Conservation (phyloP, 2,888 invertebrate genomes). For the Temnothorax rugatulus region DNA sequence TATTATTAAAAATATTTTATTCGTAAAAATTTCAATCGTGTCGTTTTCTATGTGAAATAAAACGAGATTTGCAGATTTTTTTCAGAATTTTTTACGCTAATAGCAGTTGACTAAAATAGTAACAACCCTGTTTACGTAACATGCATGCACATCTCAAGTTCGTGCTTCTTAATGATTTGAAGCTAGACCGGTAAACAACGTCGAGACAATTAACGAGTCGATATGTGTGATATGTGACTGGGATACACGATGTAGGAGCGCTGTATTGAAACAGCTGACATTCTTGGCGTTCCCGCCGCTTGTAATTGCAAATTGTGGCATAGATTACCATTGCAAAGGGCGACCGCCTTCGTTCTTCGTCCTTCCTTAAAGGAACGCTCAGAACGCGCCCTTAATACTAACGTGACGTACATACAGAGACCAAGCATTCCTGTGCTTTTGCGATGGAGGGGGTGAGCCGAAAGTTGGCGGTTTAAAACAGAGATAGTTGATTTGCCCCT, state of each 20-base stretch:
- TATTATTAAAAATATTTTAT: not conserved
- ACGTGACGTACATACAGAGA: too few species aligned
- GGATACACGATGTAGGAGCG: conserved; percentile 34
- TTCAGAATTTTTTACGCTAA: not conserved
- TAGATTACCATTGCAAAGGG: conserved; percentile 69
- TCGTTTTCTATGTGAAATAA: not conserved
- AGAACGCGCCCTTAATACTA: not conserved
- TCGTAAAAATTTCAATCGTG: not conserved
- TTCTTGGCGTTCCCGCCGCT: conserved; percentile 47
- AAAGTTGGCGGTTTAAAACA: too few species aligned
- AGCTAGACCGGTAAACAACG: conserved; percentile 34
- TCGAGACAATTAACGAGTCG: conserved; percentile 42
- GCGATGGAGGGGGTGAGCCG: too few species aligned
- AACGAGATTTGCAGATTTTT: not conserved
- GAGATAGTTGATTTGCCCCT: too few species aligned
- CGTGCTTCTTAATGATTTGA: conserved; percentile 23
- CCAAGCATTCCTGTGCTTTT: too few species aligned
- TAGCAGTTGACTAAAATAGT: not conserved
- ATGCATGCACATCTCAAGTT: not conserved
- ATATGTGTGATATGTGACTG: conserved; percentile 50
- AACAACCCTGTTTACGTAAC: not conserved
- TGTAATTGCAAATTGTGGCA: conserved; percentile 70
- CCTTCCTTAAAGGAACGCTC: not conserved
- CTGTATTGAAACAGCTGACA: conserved; percentile 35
- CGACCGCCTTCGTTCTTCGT: not conserved